Percentiles rank a stretch among this genome's conserved stretches.
phyloP scores from a whole-genome alignment of 2,113 vertebrate species.

The Lepus europaeus region DNA sequence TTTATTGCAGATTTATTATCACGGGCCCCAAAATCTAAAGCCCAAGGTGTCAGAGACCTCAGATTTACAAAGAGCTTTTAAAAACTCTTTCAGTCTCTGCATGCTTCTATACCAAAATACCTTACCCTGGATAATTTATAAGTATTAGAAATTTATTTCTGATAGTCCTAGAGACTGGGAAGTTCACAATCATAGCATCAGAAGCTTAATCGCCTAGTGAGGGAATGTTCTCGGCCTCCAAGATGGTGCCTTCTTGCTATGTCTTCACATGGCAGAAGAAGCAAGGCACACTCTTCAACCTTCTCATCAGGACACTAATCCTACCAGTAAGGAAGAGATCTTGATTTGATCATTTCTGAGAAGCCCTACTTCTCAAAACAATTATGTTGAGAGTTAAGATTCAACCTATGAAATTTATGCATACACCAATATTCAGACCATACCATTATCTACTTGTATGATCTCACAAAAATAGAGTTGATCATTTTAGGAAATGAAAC shows the following conservation, averaged over 20 bases:
- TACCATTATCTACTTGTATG: background rate
- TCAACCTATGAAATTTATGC: background rate
- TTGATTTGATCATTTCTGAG: background rate
- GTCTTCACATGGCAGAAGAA: background rate
- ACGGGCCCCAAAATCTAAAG: background rate
- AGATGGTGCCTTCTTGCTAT: background rate
- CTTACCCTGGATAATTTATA: background rate
- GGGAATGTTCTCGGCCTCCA: background rate
- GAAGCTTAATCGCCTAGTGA: background rate
- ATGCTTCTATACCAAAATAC: background rate
- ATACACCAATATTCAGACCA: background rate
- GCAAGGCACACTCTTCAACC: background rate
- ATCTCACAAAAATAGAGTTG: background rate
- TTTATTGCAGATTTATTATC: constrained; percentile 13
- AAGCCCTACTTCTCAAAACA: background rate
- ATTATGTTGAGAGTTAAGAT: background rate
- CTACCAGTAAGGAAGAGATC: background rate
- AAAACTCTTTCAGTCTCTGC: background rate
- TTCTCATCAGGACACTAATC: background rate
- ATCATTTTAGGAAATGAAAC: background rate
- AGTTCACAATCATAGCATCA: background rate
- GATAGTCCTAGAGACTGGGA: background rate
- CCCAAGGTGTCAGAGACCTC: background rate
- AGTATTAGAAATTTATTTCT: background rate
- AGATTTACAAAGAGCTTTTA: background rate